Evolutionary conservation across 2,797 vertebrate species (phyloP), one percentile per base, ranked within the genome.

Genomic region (Neostethus bicornis): DNA sequence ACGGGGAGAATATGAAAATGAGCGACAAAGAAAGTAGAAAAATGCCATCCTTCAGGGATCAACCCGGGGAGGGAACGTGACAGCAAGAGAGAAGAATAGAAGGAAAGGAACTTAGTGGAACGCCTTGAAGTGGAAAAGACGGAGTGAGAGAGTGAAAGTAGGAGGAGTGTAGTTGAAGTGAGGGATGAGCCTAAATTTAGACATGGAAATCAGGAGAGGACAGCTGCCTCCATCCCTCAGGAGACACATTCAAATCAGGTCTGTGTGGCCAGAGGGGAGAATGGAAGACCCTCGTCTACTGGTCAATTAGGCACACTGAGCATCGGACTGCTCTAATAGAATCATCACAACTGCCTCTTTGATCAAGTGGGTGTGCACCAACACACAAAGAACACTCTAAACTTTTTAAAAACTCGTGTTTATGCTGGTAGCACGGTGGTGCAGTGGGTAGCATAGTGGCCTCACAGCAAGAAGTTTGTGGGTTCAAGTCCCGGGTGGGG

Each of bases 231-330:
- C 73, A 83, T 87, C 81, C 88, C 87, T 76, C 74, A 80, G 81
- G 91, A 90, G 85, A 84, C 78, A 68, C 78, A 79, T 91, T 88
- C 91, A 89, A 91, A 87, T 91, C 87, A 90, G 88, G 84, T 81
- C 66, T 80, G 79, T 77, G 73, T 89, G 87, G 85, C 85, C 86
- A 77, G 75, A 57, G 63, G 87, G 80, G 79, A 79, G 77, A 73
- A 74, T 54, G 51, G 66, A 81, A 81, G 85, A 79, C 74, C 77
- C 78, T 75, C 77, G 81, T 89, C 84, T 49, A 81, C 77, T 68
- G 86, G 85, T 90, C 90, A 91, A 90, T 91, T 92, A 91, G 77
- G 74, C 73, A 24, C 74, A 83, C 75, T 69, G 70, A 81, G 68
- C 60, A 73, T 66, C 64, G 66, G 75, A 56, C 65, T 67, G 69